Base-by-base conservation (phyloP, 2,888 invertebrate genomes). In the Dryomyza anilis region DNA sequence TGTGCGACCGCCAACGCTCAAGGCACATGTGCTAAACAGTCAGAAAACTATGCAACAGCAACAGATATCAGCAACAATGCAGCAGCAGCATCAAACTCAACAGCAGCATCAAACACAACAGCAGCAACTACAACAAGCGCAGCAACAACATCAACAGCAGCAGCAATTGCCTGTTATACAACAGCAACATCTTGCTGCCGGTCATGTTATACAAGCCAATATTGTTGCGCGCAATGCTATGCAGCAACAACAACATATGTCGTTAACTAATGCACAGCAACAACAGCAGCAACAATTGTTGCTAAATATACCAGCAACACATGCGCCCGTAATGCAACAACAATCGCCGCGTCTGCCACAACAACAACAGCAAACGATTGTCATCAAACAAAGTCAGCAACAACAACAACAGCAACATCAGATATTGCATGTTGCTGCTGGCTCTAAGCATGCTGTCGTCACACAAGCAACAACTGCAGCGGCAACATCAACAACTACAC, bases 11-110 rank as follows among this genome's bases (percentile, higher is more conserved):
- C 88, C 87, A 21, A 87, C 87, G 5, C 78, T 89, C 2, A 89
- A 89, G 73, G 88, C 89, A 2, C 89, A 89, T 68, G 88, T 89
- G 3, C 75, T 89, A 21, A 87, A 87, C 60, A 84, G 86, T 33
- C 86, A 86, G 69, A 80, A 82, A 69, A 75, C 75, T 27, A 71
- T 77, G 4, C 77, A 77, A 8, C 77, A 76, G 12, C 75, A 73
- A 10, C 73, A 73, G 16, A 48, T 70, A 48, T 70, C 72, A 10
- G 65, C 76, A 33, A 33, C 57, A 64, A 16, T 77, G 3, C 78
- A 77, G 8, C 77, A 76, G 12, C 36, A 66, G 62, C 63, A 63
- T 29, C 67, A 64, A 29, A 29, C 61, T 56, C 67, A 68, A 65
- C 66, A 56, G 67, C 73, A 30, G 68, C 74, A 72, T 62, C 64